Base-by-base conservation (phyloP, 2,888 invertebrate species). In the Eledona agricola region DNA sequence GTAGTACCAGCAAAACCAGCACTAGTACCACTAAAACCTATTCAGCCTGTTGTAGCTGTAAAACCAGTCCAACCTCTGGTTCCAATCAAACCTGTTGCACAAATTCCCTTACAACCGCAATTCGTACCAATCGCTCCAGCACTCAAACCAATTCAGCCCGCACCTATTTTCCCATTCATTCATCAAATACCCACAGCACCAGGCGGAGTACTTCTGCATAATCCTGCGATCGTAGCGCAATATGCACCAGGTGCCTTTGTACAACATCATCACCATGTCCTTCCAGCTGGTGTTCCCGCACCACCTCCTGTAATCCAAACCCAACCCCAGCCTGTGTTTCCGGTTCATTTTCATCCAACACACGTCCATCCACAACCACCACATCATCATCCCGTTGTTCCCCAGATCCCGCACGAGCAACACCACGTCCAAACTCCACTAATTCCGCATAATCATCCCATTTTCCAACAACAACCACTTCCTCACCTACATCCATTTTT, bases 341-440 rank as follows among this genome's bases (percentile, higher is more conserved):
- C 53, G 1, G 29, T 40, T 6, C 51, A 40, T 12, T 16, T 35
- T n/a, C 42, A 42, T 12, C 40, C 49, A 19, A 25, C 15, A 2
- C 28, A 29, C 6, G 2, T 16, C 4, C n/a, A 26, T 17, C 42
- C 42, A 2, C 7, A 29, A 29, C n/a, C n/a, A n/a, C n/a, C n/a
- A n/a, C 20, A 19, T 6, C 7, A n/a, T n/a, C 26, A 25, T 25
- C 26, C 26, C 4, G 20, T 19, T n/a, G n/a, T n/a, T n/a, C n/a
- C 28, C 2, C 32, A 29, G 13, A 5, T 22, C 4, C 40, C 52
- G 19, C 55, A 56, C 9, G 58, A 54, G 29, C 46, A 57, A 9
- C 59, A 59, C 28, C 52, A 56, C 28, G 56, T 57, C 2, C 62
- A 62, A 37, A 57, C 53, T 5, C 58, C 55, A 17, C 10, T 60